These are phyloP conservation scores for Artibeus jamaicensis DNA, from an alignment of 2,797 vertebrate species.

Conservation along the genomic window DNA sequence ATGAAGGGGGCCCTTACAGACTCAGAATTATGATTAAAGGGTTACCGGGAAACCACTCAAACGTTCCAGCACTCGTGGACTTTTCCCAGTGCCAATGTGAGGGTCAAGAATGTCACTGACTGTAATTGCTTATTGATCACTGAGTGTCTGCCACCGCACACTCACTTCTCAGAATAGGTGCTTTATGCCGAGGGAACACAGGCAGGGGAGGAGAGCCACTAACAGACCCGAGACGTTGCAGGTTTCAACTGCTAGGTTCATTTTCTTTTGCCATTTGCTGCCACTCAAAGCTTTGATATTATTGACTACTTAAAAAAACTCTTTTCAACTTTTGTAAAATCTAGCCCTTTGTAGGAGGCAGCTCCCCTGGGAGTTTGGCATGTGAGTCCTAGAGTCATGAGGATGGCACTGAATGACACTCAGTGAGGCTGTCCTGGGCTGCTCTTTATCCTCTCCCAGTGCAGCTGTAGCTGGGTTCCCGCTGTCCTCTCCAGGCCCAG, in stretches of 20 bases:
- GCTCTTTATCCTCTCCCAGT: neutral
- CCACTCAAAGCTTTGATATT: neutral
- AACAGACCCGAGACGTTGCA: neutral
- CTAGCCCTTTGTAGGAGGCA: neutral
- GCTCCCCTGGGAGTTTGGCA: neutral
- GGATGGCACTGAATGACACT: neutral
- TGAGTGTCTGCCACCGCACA: neutral
- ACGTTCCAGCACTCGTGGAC: neutral
- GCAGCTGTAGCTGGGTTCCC: neutral
- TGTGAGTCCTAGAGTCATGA: neutral
- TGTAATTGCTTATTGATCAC: neutral
- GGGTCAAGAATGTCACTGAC: neutral
- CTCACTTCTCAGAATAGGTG: neutral
- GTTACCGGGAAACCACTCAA: neutral
- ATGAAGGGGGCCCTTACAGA: neutral
- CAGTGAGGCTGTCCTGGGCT: neutral
- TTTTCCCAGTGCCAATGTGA: neutral
- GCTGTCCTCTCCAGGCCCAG: neutral
- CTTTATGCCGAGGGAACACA: neutral
- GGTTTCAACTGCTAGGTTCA: neutral
- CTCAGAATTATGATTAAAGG: constrained; percentile 41
- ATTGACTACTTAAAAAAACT: neutral
- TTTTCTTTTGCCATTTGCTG: neutral
- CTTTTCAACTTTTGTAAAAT: neutral
- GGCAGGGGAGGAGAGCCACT: neutral